Percentiles rank a stretch among this genome's conserved stretches.
Conservation (phyloP, 2,888 invertebrate genomes). For the Phasia obesa region DNA sequence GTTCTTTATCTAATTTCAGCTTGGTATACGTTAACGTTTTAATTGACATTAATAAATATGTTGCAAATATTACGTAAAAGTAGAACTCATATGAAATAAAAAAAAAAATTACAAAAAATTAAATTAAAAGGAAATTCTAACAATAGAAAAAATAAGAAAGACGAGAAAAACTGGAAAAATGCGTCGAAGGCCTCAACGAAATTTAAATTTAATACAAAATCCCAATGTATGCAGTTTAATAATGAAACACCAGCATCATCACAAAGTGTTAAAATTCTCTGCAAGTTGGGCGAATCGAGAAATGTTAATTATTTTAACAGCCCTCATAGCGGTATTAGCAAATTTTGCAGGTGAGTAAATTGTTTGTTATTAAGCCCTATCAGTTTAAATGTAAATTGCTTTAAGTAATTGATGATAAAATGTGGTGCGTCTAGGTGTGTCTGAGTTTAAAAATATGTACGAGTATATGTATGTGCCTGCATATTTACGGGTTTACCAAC, state of each 20-base stretch:
- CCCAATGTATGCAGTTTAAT: constrained; percentile 13
- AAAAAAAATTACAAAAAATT: constrained; percentile 32
- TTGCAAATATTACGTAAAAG: constrained; percentile 36
- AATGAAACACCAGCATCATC: constrained; percentile 34
- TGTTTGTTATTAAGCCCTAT: background rate
- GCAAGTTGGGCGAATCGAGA: constrained; percentile 40
- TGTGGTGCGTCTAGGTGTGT: background rate
- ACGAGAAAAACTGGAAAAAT: constrained; percentile 35
- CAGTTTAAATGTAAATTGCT: background rate
- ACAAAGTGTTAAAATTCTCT: constrained; percentile 4
- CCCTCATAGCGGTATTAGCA: constrained; percentile 42
- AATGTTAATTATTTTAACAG: constrained; percentile 39
- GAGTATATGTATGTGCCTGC: background rate
- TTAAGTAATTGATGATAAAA: background rate
- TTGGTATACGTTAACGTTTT: constrained; percentile 34
- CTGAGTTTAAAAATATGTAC: background rate
- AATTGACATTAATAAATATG: constrained; percentile 45
- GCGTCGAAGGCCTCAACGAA: constrained; percentile 67
- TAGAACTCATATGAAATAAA: too few relatives aligned
- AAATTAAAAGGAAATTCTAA: background rate
- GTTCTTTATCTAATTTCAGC: constrained; percentile 43
- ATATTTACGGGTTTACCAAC: constrained; percentile 4
- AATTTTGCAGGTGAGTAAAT: constrained; percentile 64
- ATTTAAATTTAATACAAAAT: constrained; percentile 38
- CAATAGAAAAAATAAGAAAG: constrained; percentile 2